These are phyloP conservation scores for Eupithecia tripunctaria DNA, from an alignment of 2,888 invertebrate genomes.

Conservation along the genomic window DNA sequence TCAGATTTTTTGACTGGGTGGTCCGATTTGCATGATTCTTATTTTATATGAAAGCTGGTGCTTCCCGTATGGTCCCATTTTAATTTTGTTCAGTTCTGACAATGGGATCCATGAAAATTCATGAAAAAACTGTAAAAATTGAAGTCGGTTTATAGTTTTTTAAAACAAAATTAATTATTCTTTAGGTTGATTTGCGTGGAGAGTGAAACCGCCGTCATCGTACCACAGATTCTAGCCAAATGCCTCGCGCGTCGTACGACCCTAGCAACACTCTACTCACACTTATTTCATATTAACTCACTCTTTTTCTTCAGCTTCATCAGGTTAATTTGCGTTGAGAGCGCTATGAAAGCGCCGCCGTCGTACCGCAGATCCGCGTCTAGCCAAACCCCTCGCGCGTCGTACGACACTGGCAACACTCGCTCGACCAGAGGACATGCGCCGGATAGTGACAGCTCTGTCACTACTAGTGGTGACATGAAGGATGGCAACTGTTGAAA, in stretches of 20 bases:
- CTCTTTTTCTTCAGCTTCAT: slow-evolving; percentile 81
- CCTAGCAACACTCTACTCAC: neutral
- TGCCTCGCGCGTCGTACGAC: neutral
- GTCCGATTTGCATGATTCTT: too few species aligned
- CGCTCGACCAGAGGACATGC: slow-evolving; percentile 87
- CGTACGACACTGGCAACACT: slow-evolving; percentile 87
- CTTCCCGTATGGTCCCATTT: too few species aligned
- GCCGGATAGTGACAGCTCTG: slow-evolving; percentile 89
- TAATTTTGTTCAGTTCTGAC: too few species aligned
- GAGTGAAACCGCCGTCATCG: slow-evolving; percentile 88
- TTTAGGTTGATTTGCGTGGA: slow-evolving; percentile 70
- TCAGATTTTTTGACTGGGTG: too few species aligned
- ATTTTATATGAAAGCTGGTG: too few species aligned
- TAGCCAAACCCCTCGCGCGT: slow-evolving; percentile 94
- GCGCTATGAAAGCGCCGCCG: slow-evolving; percentile 90
- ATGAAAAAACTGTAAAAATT: too few species aligned
- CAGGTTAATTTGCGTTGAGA: slow-evolving; percentile 94
- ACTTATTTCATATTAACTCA: slow-evolving; percentile 48
- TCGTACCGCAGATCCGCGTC: slow-evolving; percentile 92
- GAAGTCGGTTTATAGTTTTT: too few species aligned
- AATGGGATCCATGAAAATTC: too few species aligned
- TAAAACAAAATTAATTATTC: too few species aligned
- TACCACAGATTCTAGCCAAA: slow-evolving; percentile 85
- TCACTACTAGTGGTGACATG: slow-evolving; percentile 92
- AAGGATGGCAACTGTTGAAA: slow-evolving; percentile 86